Conservation (phyloP, 1,140 invertebrate species). For the Drosophila bocqueti region DNA sequence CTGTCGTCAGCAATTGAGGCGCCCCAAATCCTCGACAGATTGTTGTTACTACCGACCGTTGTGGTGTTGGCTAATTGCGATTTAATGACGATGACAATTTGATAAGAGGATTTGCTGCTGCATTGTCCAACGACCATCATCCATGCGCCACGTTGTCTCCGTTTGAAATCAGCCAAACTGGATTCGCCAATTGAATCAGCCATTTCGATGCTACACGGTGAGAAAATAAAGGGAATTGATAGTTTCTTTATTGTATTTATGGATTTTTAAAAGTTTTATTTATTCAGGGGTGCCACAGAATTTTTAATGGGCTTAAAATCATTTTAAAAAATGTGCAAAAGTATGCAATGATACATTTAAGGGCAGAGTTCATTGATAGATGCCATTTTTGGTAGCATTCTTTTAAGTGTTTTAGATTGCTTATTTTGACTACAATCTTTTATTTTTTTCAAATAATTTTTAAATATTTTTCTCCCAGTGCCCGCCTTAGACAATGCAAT, state of each 20-base stretch:
- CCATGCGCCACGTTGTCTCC: constrained; percentile 31
- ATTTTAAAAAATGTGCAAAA: neutral
- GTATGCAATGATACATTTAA: no score
- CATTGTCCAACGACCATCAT: constrained; percentile 24
- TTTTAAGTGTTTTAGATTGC: no score
- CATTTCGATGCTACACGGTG: constrained; percentile 23
- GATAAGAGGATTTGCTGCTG: constrained; percentile 55
- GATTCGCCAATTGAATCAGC: constrained; percentile 51
- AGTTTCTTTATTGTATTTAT: neutral
- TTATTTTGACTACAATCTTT: no score
- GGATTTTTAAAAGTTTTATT: neutral
- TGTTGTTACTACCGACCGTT: constrained; percentile 37
- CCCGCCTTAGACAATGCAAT: constrained; percentile 54
- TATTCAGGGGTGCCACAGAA: neutral
- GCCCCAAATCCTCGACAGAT: constrained; percentile 53
- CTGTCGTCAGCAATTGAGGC: constrained; percentile 53
- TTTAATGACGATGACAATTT: constrained; percentile 75
- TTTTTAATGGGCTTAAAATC: neutral
- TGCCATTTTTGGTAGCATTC: no score
- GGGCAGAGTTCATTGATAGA: no score
- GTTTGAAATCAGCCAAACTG: constrained; percentile 11
- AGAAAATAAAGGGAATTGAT: neutral
- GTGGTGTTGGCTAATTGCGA: constrained; percentile 62
- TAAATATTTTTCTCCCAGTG: constrained; percentile 1
- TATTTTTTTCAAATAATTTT: neutral